phyloP scores from a whole-genome alignment of 2,888 invertebrate genomes.

The Escarpia spicata region DNA sequence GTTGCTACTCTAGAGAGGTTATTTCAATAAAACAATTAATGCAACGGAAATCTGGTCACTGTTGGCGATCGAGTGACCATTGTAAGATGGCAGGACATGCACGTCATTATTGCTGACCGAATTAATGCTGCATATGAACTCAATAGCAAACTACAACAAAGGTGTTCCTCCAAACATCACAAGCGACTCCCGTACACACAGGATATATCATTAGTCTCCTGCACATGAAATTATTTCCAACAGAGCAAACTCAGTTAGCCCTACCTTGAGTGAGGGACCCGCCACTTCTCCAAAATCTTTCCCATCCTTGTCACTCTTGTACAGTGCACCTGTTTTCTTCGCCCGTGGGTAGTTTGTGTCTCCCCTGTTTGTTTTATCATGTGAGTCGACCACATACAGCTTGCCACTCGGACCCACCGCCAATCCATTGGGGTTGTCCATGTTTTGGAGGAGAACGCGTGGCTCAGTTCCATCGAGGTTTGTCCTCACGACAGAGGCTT shows the following conservation, averaged over 20 bases:
- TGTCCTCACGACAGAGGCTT: constrained; percentile 47
- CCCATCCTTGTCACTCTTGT: constrained; percentile 24
- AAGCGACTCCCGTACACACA: too few species aligned
- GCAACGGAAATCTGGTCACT: too few species aligned
- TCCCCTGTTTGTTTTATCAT: constrained; percentile 44
- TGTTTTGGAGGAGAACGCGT: constrained; percentile 39
- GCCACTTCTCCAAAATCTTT: background rate
- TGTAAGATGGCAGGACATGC: too few species aligned
- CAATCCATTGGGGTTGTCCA: constrained; percentile 53
- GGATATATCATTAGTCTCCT: too few species aligned
- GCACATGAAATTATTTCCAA: background rate
- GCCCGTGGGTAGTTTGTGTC: constrained; percentile 33
- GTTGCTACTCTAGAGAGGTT: too few species aligned
- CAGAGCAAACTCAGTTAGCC: background rate
- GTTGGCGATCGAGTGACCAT: too few species aligned
- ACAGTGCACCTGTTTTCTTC: constrained; percentile 24
- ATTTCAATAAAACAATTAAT: too few species aligned
- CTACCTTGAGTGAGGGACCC: background rate
- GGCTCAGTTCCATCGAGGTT: constrained; percentile 51
- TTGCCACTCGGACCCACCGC: constrained; percentile 40
- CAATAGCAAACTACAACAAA: too few species aligned
- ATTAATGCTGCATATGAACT: too few species aligned
- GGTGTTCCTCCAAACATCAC: too few species aligned
- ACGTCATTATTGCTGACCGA: too few species aligned
- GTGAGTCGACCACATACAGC: constrained; percentile 51